Evolutionary conservation across 1,140 invertebrate genomes (phyloP), one percentile per base, ranked within the genome.

Genomic region (Drosophila burlai): DNA sequence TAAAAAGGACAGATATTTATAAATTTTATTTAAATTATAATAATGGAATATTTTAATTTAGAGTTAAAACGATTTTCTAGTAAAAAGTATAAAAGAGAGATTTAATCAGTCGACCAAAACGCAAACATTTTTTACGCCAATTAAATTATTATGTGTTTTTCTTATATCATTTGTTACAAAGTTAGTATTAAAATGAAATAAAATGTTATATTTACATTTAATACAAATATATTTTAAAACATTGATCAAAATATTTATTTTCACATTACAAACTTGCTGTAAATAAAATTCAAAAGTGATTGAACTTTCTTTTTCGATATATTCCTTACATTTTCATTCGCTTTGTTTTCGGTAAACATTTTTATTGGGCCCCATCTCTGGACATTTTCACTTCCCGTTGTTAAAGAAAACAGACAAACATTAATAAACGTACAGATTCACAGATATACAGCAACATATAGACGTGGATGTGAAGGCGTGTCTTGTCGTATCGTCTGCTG

Each of bases 351-450:
- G 31, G 13, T 66, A 36, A 69, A 50, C 36, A 66, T 18, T 68
- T 68, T 45, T 66, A 61, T 45, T 34, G 16, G 31, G 9, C 26
- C 26, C n/a, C 55, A 10, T 47, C n/a, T 47, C 40, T 13, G 24
- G 24, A 11, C 34, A 49, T 36, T 72, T 72, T 50, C 6, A 60
- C 54, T 73, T 73, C 69, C 69, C 52, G 68, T 61, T 74, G 34
- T 54, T 54, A 3, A 52, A 10, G 16, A 69, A 57, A 47, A 55
- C 54, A 73, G 10, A 73, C 54, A 74, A 26, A 52, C 31, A 50
- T 61, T 73, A 13, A 46, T 40, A 69, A 55, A 38, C 15, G 13
- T 61, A 73, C 24, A 50, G 8, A 73, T 61, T n/a, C 18, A 52
- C 65, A 67, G 47, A 67, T 26, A 60, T 46, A 60, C 7, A 50